Evolutionary conservation across 2,888 invertebrate genomes (phyloP).

Genomic region (Cordilura impudica): DNA sequence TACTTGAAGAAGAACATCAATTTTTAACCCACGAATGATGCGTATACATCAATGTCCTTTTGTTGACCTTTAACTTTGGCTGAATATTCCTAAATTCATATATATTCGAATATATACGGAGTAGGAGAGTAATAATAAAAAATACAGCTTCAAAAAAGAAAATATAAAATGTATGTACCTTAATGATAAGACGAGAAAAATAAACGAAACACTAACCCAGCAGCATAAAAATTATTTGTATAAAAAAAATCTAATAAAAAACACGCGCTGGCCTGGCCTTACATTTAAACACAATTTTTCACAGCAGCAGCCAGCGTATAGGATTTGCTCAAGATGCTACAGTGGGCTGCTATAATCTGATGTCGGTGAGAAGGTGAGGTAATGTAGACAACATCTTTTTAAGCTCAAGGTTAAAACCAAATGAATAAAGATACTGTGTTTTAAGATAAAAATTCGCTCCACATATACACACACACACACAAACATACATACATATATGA

Average conservation of each 20-base stretch:
- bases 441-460: not conserved
- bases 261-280: slow-evolving; percentile 72
- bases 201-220: not conserved
- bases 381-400: slow-evolving; percentile 28
- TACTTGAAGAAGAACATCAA: not conserved
- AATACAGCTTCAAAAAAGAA: slow-evolving; percentile 33
- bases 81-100: not conserved
- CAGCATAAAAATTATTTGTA: slow-evolving; percentile 1
- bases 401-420: slow-evolving; percentile 60
- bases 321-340: too few species aligned
- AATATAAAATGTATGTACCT: slow-evolving; percentile 43
- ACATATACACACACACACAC: too few species aligned
- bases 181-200: slow-evolving; percentile 42
- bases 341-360: not conserved
- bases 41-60: slow-evolving; percentile 68
- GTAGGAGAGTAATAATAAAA: slow-evolving; percentile 34
- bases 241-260: slow-evolving; percentile 72
- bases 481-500: too few species aligned
- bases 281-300: slow-evolving; percentile 59
- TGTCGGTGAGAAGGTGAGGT: not conserved
- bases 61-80: slow-evolving; percentile 70
- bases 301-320: slow-evolving; percentile 5
- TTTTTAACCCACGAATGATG: slow-evolving; percentile 26
- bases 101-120: not conserved
- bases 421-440: not conserved